Base-by-base conservation (phyloP, 1,140 invertebrate genomes). In the Drosophila obscura region DNA sequence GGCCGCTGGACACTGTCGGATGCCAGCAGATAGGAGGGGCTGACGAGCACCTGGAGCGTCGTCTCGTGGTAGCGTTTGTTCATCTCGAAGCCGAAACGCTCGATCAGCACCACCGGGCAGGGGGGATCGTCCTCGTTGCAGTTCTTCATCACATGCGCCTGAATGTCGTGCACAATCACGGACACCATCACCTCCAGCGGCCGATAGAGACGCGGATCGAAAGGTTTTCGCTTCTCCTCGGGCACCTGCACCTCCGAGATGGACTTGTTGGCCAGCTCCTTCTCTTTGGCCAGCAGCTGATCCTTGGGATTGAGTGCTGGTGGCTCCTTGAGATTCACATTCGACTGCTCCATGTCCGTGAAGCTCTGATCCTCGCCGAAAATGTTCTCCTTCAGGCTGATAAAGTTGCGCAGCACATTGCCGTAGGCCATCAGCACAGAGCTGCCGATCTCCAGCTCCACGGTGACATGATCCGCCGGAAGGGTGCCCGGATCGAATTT, bases 41-140 rank as follows among this genome's bases (percentile, higher is more conserved):
- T 98, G 0, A 99, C 92, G 0, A 99, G 92, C 0, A 99, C 92
- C 88, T 99, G 98, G 0, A 99, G 93, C 75, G 96, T 96, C 0
- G 97, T 99, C 92, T 99, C 97, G 67, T 94, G 94, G 90, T 96
- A 99, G 7, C 94, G 94, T 91, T 99, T 99, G 79, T 98, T 96
- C 96, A 99, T 97, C 94, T 99, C 98, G 93, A 99, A 99, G 4
- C 96, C 97, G 78, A 99, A 96, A 69, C 97, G 94, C 92, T 99
- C 98, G 11, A 99, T 93, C 48, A 97, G 93, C 74, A 98, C 95
- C 16, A 97, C 95, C 0, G 98, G 98, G 93, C 98, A 99, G 0
- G 97, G 95, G 7, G 97, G 96, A 92, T 98, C 97, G 68, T 95
- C 94, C 48, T 96, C 95, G 64, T 94, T 95, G 80, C 97, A 98